Base-by-base conservation (phyloP, 1,140 invertebrate species). In the Teleogryllus occipitalis region DNA sequence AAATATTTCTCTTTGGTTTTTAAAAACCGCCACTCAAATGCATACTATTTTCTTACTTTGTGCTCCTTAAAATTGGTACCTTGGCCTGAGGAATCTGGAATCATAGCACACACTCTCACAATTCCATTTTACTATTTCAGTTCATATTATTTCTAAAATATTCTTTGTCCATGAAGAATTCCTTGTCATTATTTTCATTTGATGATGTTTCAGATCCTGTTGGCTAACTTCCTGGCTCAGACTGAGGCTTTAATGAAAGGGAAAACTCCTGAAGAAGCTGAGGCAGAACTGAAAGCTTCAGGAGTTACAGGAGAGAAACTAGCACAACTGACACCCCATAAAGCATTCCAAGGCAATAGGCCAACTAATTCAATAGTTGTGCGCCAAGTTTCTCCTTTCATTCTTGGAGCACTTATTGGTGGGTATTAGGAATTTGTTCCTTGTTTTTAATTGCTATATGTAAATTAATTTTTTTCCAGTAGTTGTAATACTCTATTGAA, bases 351-450 rank as follows among this genome's bases (percentile, higher is more conserved):
- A 86, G 98, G 98, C 80, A 99, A 99, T 86, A 90, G 96, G 27
- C 98, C 98, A 47, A 99, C 97, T 6, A 99, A 99, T 86, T 98
- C 97, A 76, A 98, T 99, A 84, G 88, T 99, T n/a, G 92, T 99
- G 0, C 94, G 94, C 84, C 94, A 95, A 87, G 83, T 99, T 18
- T 96, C 95, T 12, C 98, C 98, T 10, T 98, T 98, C 88, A 97
- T 90, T 8, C 89, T 99, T 21, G 98, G 98, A 81, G 92, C 93
- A 75, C 88, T 99, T n/a, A 98, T 99, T 86, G 97, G 95, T 97
- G 87, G 88, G 87, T 87, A 81, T 47, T 22, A 75, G n/a, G 2
- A 72, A 72, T n/a, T 72, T 72, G n/a, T 72, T 14, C 27, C 1
- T 39, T 39, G 27, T 1, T 39, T 39, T 39, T 39, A 2, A 39